phyloP scores from a whole-genome alignment of 2,113 vertebrate species.

The Pseudorectes ferrugineus region DNA sequence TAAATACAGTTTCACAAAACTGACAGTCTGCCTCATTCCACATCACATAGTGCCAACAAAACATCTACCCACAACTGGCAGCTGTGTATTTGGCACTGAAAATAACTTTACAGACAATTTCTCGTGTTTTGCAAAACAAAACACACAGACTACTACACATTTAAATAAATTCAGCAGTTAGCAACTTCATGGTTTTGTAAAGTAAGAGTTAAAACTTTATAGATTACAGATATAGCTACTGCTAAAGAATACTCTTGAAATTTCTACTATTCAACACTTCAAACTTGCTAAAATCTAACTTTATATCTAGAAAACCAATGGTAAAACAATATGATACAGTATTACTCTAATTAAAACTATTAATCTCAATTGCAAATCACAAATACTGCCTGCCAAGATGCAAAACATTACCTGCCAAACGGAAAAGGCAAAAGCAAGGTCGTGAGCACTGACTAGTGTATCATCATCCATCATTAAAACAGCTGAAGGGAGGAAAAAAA shows the following conservation, averaged over 20 bases:
- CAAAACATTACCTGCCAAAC: slow-evolving; percentile 90
- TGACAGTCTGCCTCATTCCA: not conserved
- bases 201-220: not conserved
- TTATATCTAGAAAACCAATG: not conserved
- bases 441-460: slow-evolving; percentile 87
- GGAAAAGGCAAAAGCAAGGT: slow-evolving; percentile 90
- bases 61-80: not conserved
- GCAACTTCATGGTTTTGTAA: not conserved
- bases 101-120: not conserved
- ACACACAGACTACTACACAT: not conserved
- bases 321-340: not conserved
- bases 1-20: not conserved
- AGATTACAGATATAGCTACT: not conserved
- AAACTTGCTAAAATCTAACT: not conserved
- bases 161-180: not conserved
- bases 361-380: not conserved
- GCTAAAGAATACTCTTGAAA: not conserved
- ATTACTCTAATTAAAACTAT: not conserved
- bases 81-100: not conserved
- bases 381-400: not conserved
- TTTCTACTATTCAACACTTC: not conserved
- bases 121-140: not conserved
- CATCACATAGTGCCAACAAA: not conserved
- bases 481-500: slow-evolving; percentile 65
- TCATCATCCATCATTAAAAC: slow-evolving; percentile 95